phyloP scores from a whole-genome alignment of 2,888 invertebrate genomes.

The Eupithecia abbreviata region DNA sequence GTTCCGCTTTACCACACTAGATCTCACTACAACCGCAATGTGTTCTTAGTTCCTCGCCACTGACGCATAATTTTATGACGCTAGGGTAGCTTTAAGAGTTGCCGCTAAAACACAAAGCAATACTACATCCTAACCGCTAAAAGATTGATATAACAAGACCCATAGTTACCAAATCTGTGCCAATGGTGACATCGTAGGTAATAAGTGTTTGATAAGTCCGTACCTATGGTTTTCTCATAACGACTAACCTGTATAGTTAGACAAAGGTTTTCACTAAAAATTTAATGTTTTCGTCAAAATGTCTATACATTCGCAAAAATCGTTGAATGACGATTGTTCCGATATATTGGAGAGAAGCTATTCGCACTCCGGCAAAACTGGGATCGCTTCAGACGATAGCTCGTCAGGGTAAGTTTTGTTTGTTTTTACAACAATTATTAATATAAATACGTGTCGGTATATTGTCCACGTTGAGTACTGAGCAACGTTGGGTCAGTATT shows the following conservation, averaged over 20 bases:
- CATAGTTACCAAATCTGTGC: not conserved
- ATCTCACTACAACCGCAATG: conserved; percentile 18
- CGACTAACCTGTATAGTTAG: conserved; percentile 10
- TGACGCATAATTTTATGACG: not conserved
- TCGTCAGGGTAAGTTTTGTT: conserved; percentile 62
- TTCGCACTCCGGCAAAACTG: conserved; percentile 61
- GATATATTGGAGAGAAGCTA: conserved; percentile 73
- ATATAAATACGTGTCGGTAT: no score
- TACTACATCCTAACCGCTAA: not conserved
- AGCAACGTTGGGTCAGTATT: no score
- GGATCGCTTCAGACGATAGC: conserved; percentile 63
- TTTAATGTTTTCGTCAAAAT: conserved; percentile 49
- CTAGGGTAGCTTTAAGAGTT: not conserved
- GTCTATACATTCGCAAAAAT: conserved; percentile 76
- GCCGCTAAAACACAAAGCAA: conserved; percentile 30
- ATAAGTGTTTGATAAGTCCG: not conserved
- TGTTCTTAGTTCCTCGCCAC: not conserved
- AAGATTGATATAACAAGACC: conserved; percentile 57
- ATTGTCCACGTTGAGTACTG: no score
- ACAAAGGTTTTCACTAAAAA: conserved; percentile 1
- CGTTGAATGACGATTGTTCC: conserved; percentile 70
- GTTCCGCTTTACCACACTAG: conserved; percentile 12
- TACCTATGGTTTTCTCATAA: not conserved
- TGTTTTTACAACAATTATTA: no score
- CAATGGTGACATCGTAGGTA: not conserved